A percentile compares a stretch with the other conserved stretches of the same genome.
phyloP scores from a whole-genome alignment of 1,140 invertebrate genomes.

The Zaprionus ornatus region DNA sequence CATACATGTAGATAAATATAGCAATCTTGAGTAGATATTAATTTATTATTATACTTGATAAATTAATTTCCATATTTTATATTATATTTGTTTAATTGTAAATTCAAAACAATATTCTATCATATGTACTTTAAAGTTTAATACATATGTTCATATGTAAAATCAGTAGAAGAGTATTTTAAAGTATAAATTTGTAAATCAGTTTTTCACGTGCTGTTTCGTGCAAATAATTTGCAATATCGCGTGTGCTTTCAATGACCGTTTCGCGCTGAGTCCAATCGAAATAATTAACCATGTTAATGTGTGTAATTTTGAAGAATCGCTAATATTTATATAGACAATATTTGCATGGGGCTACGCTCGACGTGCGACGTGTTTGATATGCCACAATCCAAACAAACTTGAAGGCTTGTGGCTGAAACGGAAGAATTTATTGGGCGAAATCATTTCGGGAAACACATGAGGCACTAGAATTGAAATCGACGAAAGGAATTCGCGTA shows the following conservation, averaged over 20 bases:
- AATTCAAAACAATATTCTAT: too few species aligned
- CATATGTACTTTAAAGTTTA: not conserved
- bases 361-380: not conserved
- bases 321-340: slow-evolving; percentile 50
- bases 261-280: not conserved
- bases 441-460: not conserved
- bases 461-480: not conserved
- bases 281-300: slow-evolving; percentile 1
- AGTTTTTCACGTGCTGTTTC: slow-evolving; percentile 1
- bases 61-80: not conserved
- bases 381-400: not conserved
- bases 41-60: not conserved
- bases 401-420: not conserved
- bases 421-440: not conserved
- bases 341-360: slow-evolving; percentile 9
- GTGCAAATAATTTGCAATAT: slow-evolving; percentile 10
- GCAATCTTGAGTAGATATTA: not conserved
- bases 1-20: too few species aligned
- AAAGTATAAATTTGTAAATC: not conserved
- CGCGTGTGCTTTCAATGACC: slow-evolving; percentile 25
- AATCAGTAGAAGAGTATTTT: not conserved
- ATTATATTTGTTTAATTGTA: too few species aligned
- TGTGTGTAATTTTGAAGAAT: slow-evolving; percentile 21
- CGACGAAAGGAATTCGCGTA: slow-evolving; percentile 16
- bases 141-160: not conserved